Conservation (phyloP, 2,797 vertebrate genomes). For the Crax fasciolata region DNA sequence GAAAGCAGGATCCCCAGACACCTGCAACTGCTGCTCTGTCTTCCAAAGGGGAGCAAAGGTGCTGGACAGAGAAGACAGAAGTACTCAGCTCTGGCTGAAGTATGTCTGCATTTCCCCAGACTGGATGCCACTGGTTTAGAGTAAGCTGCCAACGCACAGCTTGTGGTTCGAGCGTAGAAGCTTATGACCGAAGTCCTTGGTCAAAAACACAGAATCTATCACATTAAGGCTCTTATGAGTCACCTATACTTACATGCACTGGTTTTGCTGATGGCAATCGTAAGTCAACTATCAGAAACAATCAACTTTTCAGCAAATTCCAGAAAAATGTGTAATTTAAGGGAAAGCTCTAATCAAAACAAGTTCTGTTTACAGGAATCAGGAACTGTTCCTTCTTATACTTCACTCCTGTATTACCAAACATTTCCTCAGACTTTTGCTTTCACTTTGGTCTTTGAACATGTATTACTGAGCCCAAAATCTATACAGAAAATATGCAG, state of each 20-base stretch:
- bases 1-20: neutral
- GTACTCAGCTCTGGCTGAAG: neutral
- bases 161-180: neutral
- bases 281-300: neutral
- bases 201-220: neutral
- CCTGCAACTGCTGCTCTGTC: neutral
- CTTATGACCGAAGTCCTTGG: neutral
- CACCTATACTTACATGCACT: neutral
- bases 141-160: neutral
- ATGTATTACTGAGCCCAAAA: neutral
- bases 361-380: neutral
- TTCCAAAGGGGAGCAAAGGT: neutral
- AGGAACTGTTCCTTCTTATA: neutral
- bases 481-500: neutral
- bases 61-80: neutral
- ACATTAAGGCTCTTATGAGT: neutral
- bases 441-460: conserved; percentile 4
- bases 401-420: neutral
- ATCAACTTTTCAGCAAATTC: neutral
- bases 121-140: neutral
- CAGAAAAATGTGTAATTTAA: neutral
- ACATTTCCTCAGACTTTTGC: neutral
- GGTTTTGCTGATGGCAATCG: neutral
- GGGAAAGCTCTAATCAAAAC: fast-evolving
- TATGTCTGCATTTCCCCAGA: fast-evolving